Evolutionary conservation across 2,888 invertebrate species (phyloP).

Genomic region (Sarcophaga carnaria): DNA sequence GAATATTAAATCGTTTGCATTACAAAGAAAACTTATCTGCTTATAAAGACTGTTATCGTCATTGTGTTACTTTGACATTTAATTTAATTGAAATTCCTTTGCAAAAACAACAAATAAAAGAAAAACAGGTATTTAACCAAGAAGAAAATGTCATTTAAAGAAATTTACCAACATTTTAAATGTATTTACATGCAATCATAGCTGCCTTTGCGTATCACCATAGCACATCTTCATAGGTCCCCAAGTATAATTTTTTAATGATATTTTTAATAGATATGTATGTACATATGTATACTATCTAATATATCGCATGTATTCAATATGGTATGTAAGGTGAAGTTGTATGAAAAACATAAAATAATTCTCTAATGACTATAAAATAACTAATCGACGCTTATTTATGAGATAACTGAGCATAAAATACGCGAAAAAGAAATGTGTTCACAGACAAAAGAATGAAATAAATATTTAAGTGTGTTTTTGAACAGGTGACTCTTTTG

Average conservation of each 20-base stretch:
- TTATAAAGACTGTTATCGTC: conserved; percentile 47
- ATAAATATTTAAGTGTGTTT: too few species aligned
- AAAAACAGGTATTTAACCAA: neutral
- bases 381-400: conserved; percentile 24
- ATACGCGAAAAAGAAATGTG: conserved; percentile 3
- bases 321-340: too few species aligned
- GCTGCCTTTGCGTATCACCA: neutral
- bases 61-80: conserved; percentile 61
- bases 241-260: neutral
- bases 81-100: conserved; percentile 57
- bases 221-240: neutral
- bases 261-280: neutral
- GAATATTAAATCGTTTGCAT: conserved; percentile 15
- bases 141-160: conserved; percentile 34
- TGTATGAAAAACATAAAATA: neutral
- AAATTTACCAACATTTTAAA: conserved; percentile 38
- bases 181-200: conserved; percentile 5
- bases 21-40: conserved; percentile 29
- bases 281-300: too few species aligned
- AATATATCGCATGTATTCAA: too few species aligned
- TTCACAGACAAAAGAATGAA: too few species aligned
- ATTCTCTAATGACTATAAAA: conserved; percentile 37
- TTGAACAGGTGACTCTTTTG: too few species aligned
- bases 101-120: neutral
- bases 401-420: conserved; percentile 3